Base-by-base conservation (phyloP, 2,888 invertebrate genomes). In the Hesperia comma region DNA sequence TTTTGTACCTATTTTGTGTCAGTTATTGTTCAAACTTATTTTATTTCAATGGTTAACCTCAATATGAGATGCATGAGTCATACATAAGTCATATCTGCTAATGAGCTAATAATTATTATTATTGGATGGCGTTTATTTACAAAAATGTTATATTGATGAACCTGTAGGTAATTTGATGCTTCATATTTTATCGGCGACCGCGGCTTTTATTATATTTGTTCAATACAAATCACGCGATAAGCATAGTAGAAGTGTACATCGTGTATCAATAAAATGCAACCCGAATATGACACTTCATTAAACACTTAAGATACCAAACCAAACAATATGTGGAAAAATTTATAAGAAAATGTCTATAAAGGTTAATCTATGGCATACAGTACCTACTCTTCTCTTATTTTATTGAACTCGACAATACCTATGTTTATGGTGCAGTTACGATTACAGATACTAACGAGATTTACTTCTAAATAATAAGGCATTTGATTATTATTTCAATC, bases 11-110 rank as follows among this genome's bases (percentile, higher is more conserved):
- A n/a, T 46, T 46, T 46, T 17, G 46, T 14, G 12, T 49, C 19
- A 49, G 19, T 19, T 49, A 49, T 19, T 49, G 19, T 49, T 71
- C 67, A 71, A 71, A 68, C 67, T 67, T 68, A 70, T 70, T 71
- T 66, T 61, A 33, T 55, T n/a, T 55, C 1, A 55, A 62, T 49
- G 6, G 19, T 43, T 19, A 32, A 12, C 5, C 12, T 51, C 33
- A 61, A n/a, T 14, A 55, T 33, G 7, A 55, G 19, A 8, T 19
- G 19, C 10, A 6, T 19, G 19, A 49, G 1, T 49, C 19, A 26
- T 32, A 53, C 21, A 4, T 26, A 14, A 6, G n/a, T n/a, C n/a
- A n/a, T n/a, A n/a, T n/a, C n/a, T n/a, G n/a, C n/a, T 32, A 32
- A 53, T n/a, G 8, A 43, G 21, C n/a, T 43, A 8, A 26, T 53